Conservation (phyloP, 2,797 vertebrate genomes). For the Buphagus erythrorhynchus region DNA sequence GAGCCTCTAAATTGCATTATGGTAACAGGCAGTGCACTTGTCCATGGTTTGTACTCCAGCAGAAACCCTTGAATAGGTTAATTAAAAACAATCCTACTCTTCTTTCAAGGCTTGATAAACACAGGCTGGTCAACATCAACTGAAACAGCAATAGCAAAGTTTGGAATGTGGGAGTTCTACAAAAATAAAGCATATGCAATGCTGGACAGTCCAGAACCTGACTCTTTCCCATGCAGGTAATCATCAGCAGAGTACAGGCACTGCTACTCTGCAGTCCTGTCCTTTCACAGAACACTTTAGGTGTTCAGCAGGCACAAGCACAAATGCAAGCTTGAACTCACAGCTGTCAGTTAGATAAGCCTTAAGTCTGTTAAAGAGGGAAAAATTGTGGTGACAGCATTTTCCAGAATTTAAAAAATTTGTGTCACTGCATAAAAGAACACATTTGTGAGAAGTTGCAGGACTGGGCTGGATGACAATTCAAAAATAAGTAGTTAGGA, state of each 20-base stretch:
- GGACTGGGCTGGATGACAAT: not conserved
- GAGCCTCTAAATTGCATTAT: not conserved
- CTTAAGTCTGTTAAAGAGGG: not conserved
- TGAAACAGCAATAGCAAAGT: not conserved
- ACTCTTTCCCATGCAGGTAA: not conserved
- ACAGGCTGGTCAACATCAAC: not conserved
- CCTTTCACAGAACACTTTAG: not conserved
- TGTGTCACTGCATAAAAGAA: not conserved
- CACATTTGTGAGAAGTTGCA: not conserved
- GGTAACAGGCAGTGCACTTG: not conserved
- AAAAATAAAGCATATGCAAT: not conserved
- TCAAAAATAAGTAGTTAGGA: not conserved
- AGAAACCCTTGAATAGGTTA: not conserved
- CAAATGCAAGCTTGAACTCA: not conserved
- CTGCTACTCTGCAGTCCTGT: not conserved
- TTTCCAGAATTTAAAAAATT: not conserved
- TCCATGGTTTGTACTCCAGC: not conserved
- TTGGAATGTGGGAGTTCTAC: not conserved
- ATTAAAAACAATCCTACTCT: not conserved
- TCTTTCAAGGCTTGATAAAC: not conserved
- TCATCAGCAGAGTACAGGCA: not conserved
- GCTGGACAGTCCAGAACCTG: not conserved
- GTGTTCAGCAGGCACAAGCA: not conserved
- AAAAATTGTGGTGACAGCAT: not conserved
- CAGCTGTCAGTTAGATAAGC: not conserved